These are phyloP conservation scores for Lamprotornis superbus DNA, from an alignment of 2,113 vertebrate genomes.

Conservation along the genomic window DNA sequence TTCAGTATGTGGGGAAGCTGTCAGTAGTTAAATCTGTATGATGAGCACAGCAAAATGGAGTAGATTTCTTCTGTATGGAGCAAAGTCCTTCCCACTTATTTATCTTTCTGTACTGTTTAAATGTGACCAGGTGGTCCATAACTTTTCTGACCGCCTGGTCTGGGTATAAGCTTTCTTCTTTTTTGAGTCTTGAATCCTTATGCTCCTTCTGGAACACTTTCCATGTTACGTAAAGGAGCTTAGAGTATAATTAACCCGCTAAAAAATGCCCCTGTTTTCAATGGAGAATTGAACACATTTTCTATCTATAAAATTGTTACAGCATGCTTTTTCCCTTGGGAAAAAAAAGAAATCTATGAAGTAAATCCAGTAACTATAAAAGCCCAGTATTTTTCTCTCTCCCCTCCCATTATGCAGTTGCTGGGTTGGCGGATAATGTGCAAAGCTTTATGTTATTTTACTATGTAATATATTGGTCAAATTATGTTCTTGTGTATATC, in stretches of 20 bases:
- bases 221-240: background rate
- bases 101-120: background rate
- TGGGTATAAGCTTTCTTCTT: background rate
- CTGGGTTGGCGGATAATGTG: background rate
- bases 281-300: conserved; percentile 14
- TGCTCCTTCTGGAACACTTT: conserved; percentile 18
- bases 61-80: background rate
- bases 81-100: background rate
- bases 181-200: background rate
- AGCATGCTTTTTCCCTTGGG: conserved; percentile 3
- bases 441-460: background rate
- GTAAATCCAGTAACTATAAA: conserved; percentile 26
- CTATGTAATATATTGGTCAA: background rate
- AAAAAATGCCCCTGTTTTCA: conserved; percentile 33
- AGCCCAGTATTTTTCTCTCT: background rate
- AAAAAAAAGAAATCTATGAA: conserved; percentile 19
- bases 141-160: background rate
- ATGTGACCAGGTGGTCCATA: background rate
- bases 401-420: background rate
- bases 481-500: background rate
- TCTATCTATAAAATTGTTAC: conserved; percentile 52
- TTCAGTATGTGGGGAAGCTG: background rate
- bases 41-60: background rate
- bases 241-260: conserved; percentile 35
- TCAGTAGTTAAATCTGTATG: background rate